Evolutionary conservation across 2,797 vertebrate species (phyloP).

Genomic region (Galagoides demidoff): DNA sequence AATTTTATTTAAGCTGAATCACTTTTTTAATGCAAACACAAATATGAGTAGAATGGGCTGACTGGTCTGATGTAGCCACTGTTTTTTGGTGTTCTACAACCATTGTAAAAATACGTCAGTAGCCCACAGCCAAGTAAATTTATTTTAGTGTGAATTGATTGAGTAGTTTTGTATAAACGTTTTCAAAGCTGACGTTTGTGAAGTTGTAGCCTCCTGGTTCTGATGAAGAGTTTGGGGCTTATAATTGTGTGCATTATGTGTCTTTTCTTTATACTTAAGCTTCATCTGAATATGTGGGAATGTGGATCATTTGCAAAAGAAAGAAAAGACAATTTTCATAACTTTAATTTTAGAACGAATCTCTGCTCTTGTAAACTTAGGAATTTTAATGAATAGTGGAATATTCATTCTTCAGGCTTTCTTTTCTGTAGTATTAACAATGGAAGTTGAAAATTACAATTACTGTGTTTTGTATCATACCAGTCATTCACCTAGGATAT

Average conservation of each 20-base stretch:
- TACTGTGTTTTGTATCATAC: neutral
- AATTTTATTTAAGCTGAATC: neutral
- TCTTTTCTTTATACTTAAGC: neutral
- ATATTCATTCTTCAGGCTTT: neutral
- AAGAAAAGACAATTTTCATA: neutral
- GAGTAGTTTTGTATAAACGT: neutral
- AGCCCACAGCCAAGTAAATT: neutral
- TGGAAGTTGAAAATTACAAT: slow-evolving; percentile 10
- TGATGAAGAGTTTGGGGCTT: neutral
- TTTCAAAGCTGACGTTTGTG: neutral
- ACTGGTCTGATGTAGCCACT: neutral
- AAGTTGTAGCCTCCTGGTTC: neutral
- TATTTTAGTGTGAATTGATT: neutral
- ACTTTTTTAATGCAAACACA: neutral
- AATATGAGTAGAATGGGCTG: neutral
- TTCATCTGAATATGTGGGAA: neutral
- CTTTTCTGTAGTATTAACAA: neutral
- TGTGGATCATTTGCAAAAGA: neutral
- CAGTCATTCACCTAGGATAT: neutral
- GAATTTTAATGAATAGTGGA: neutral
- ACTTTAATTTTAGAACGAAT: slow-evolving; percentile 2
- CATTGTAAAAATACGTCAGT: neutral
- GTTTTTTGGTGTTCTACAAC: neutral
- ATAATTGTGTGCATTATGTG: neutral
- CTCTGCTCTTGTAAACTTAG: neutral